These are phyloP conservation scores for Ylistrum balloti DNA, from an alignment of 1,140 invertebrate species.

Conservation along the genomic window DNA sequence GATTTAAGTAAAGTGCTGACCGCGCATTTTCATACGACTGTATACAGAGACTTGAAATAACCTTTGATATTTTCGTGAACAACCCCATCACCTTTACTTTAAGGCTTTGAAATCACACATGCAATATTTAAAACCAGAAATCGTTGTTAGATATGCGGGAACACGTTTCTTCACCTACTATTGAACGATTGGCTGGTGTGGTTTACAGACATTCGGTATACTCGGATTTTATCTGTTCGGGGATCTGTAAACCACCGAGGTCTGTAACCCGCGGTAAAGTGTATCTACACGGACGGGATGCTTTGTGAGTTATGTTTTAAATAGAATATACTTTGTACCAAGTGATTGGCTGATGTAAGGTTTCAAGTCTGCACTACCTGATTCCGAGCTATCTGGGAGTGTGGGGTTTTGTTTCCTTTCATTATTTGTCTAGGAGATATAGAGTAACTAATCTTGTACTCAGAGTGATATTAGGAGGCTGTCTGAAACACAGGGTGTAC, in stretches of 20 bases:
- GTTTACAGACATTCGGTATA: slow-evolving; percentile 2
- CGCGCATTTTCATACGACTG: not conserved
- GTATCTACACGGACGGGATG: no score
- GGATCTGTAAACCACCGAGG: not conserved
- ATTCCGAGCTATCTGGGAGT: not conserved
- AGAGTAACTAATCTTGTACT: not conserved
- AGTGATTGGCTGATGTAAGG: not conserved
- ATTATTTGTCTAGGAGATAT: slow-evolving; percentile 8
- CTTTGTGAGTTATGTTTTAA: not conserved
- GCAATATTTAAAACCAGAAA: slow-evolving; percentile 12
- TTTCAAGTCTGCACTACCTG: not conserved
- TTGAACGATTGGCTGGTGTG: not conserved
- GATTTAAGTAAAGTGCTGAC: not conserved
- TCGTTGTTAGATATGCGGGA: not conserved
- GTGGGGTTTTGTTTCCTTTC: not conserved
- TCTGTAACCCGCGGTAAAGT: not conserved
- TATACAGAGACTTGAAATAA: not conserved
- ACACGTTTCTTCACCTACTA: not conserved
- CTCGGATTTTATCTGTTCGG: not conserved
- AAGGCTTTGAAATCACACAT: not conserved
- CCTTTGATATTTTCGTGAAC: not conserved
- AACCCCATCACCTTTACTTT: not conserved
- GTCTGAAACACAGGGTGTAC: not conserved
- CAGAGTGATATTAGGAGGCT: not conserved
- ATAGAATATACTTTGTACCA: not conserved